Evolutionary conservation across 2,113 vertebrate species (phyloP).

Genomic region (Diglossa brunneiventris): DNA sequence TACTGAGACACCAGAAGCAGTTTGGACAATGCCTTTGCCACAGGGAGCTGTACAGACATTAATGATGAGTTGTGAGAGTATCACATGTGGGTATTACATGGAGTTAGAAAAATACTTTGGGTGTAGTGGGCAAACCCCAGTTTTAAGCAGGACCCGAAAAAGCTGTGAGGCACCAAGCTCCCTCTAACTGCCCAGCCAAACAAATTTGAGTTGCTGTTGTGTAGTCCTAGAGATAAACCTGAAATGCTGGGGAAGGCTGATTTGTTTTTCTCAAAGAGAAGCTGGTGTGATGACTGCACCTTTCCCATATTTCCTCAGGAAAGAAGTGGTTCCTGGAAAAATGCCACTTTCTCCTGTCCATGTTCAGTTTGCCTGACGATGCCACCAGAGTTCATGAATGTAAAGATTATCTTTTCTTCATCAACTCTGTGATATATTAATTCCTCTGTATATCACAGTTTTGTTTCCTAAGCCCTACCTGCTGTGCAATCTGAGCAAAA

Average conservation of each 20-base stretch:
- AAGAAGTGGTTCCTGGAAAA: neutral
- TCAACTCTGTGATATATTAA: neutral
- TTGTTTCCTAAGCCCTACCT: neutral
- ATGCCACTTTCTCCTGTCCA: neutral
- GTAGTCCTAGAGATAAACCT: neutral
- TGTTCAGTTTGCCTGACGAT: neutral
- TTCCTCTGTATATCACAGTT: neutral
- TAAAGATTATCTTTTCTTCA: neutral
- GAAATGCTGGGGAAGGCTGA: neutral
- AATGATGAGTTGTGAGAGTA: neutral
- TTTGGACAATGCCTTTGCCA: neutral
- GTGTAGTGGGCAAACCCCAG: rapidly evolving
- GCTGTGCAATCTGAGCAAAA: neutral
- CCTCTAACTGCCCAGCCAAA: no score
- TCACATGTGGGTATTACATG: neutral
- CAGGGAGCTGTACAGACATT: neutral
- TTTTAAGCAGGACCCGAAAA: neutral
- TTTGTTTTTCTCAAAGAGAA: neutral
- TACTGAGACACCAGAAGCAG: neutral
- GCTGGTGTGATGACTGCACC: neutral
- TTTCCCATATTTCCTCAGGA: neutral
- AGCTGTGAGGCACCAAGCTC: neutral
- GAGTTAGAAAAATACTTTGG: neutral
- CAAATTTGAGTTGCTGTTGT: neutral
- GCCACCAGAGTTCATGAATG: neutral